Conservation (phyloP, 1,140 invertebrate genomes). For the Drosophila asahinai region DNA sequence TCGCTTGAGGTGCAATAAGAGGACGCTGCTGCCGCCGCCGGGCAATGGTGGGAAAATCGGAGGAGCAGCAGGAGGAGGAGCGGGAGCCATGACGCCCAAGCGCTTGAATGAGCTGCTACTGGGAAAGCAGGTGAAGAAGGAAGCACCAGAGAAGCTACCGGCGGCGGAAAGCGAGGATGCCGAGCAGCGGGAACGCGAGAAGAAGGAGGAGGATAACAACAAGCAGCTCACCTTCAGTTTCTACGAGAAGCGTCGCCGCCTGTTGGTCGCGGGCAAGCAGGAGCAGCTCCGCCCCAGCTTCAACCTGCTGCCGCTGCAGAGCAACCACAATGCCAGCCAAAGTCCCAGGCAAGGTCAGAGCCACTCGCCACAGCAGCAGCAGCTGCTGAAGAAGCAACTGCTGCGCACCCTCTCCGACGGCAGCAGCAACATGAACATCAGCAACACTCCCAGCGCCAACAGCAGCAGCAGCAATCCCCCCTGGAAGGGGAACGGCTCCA, state of each 20-base stretch:
- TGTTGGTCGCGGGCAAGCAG: constrained; percentile 30
- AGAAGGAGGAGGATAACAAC: constrained; percentile 41
- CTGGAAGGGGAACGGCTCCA: constrained; percentile 69
- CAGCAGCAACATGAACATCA: constrained; percentile 63
- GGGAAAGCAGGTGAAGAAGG: constrained; percentile 55
- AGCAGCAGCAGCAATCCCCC: constrained; percentile 42
- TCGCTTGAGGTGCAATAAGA: constrained; percentile 66
- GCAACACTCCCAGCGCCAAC: constrained; percentile 45
- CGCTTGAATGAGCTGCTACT: constrained; percentile 58
- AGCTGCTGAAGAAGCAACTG: constrained; percentile 69
- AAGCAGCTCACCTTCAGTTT: constrained; percentile 57
- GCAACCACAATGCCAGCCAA: constrained; percentile 39
- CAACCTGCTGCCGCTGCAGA: constrained; percentile 6
- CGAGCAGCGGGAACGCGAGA: constrained; percentile 40
- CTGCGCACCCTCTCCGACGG: constrained; percentile 68
- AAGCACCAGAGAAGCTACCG: constrained; percentile 25
- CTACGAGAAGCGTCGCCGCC: constrained; percentile 73
- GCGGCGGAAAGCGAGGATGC: constrained; percentile 33
- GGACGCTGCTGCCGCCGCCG: constrained; percentile 31
- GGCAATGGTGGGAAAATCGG: constrained; percentile 13
- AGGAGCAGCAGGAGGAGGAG: neutral
- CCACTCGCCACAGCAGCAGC: constrained; percentile 38
- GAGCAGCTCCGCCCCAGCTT: constrained; percentile 32
- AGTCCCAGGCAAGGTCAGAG: constrained; percentile 29
- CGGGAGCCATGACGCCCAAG: constrained; percentile 55